Evolutionary conservation across 2,888 invertebrate species (phyloP), one percentile per base, ranked within the genome.

Genomic region (Pristionchus arcanus): DNA sequence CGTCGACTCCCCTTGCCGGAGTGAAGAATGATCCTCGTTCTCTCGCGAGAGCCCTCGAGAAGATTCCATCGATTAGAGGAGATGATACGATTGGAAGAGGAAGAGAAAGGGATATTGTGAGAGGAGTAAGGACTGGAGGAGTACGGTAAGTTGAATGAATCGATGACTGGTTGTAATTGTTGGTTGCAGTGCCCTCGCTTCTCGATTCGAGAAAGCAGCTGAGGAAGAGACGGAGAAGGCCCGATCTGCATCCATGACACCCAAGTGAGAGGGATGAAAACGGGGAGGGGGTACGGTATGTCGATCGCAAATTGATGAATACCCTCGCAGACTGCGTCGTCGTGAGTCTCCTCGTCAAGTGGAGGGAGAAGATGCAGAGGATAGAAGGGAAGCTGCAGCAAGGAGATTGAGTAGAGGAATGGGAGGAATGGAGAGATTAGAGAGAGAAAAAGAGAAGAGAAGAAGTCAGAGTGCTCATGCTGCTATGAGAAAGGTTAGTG

Each of bases 31-130:
- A 66, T 42, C 68, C 37, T 37, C 87, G 71, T 42, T 25, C 63
- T n/a, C 63, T 89, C n/a, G 89, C 77, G 25, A 15, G 63, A 28
- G 89, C 89, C 2, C 89, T 89, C 25, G 89, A 77, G 63, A 55
- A 49, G n/a, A 89, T 89, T 49, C 89, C 89, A 25, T 89, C 89
- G n/a, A 89, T 89, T 66, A 66, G 66, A 37, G 89, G 81, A 81
- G 77, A 77, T 37, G 81, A 59, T 25, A 63, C 59, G 13, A 71
- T 66, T 21, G 89, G 81, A 81, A 55, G 89, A 84, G 84, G 84
- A 84, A 84, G 84, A 31, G 84, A 55, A 84, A 84, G 84, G 16
- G 55, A 16, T 7, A 21, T 4, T n/a, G 28, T n/a, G 21, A 55
- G 84, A 84, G 55, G 31, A 59, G 28, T 53, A 0, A 42, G 42